These are phyloP conservation scores for Pseudopipra pipra DNA, from an alignment of 2,113 vertebrate genomes.

Conservation along the genomic window DNA sequence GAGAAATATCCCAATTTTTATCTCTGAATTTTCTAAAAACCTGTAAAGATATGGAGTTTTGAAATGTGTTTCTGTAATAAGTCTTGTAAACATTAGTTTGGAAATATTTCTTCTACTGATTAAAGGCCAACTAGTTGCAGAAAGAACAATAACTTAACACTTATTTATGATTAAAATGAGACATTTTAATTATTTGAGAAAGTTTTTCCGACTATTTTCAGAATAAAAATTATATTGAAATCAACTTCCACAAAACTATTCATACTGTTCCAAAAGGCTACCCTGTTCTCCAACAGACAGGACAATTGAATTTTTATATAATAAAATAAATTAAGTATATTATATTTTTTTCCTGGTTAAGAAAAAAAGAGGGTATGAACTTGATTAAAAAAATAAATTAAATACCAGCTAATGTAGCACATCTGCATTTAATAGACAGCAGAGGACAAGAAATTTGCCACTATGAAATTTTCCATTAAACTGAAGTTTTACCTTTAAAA, in stretches of 20 bases:
- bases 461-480: neutral
- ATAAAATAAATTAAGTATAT: neutral
- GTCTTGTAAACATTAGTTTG: neutral
- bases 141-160: neutral
- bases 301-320: neutral
- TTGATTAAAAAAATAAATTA: neutral
- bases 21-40: neutral
- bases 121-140: neutral
- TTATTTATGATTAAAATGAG: neutral
- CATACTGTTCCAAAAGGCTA: neutral
- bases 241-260: neutral
- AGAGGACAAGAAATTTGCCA: neutral
- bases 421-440: neutral
- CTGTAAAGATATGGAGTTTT: neutral
- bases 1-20: neutral
- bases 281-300: neutral
- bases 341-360: neutral
- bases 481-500: neutral
- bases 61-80: neutral
- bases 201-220: neutral
- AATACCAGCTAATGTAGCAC: neutral
- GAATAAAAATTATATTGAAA: neutral
- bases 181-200: neutral
- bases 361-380: neutral
- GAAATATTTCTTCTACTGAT: neutral